A percentile compares a stretch with the other conserved stretches of the same genome.
These are phyloP conservation scores for Phenganax stokvisi DNA, from an alignment of 92 coral and sea anemone genomes.

Conservation along the genomic window DNA sequence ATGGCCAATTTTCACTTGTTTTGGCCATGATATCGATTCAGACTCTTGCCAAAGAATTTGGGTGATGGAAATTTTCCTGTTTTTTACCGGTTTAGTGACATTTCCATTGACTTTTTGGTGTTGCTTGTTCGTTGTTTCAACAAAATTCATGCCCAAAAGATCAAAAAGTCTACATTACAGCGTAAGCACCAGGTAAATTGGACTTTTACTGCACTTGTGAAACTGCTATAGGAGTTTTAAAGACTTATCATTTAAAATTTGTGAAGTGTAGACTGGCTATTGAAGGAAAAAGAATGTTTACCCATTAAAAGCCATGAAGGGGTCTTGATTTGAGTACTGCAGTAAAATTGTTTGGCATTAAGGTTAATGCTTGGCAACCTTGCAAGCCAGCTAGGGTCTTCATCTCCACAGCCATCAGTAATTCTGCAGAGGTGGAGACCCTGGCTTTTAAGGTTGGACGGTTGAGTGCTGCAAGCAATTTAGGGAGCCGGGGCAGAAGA, in stretches of 20 bases:
- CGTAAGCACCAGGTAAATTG: constrained; percentile 20
- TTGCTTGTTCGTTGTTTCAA: not conserved
- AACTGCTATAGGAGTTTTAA: not conserved
- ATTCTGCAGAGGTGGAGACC: no score
- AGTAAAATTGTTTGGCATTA: no score
- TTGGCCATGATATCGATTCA: not conserved
- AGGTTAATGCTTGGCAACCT: no score
- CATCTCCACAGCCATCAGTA: no score
- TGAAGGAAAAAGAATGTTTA: no score
- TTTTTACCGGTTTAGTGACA: constrained; percentile 1
- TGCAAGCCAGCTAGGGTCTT: no score
- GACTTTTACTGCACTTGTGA: not conserved
- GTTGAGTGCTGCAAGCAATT: no score
- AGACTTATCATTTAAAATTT: not conserved
- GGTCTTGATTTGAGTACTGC: no score
- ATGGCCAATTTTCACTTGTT: not conserved
- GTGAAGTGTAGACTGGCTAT: not conserved
- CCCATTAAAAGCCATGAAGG: no score
- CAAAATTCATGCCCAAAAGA: constrained; percentile 1
- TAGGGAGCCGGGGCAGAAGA: no score
- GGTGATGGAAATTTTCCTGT: constrained; percentile 11
- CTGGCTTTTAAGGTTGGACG: no score
- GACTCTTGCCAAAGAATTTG: not conserved
- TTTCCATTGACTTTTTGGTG: constrained; percentile 18
- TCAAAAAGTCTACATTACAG: constrained; percentile 3